Evolutionary conservation across 2,888 invertebrate genomes (phyloP).

Genomic region (Harpalus rubripes): DNA sequence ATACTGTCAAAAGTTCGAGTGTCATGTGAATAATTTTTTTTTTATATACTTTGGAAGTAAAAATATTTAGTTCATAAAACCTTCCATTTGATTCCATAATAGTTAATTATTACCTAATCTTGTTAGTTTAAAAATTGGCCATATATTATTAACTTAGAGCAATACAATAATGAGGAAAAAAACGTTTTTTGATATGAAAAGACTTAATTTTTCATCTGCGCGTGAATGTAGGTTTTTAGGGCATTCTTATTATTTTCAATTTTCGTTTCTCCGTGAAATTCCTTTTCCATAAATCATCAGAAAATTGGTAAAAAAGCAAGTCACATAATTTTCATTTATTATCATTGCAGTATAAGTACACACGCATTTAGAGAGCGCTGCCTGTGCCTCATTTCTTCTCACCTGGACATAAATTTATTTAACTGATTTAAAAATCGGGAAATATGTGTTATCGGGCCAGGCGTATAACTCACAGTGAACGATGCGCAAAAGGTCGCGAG

Average conservation of each 20-base stretch:
- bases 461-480: slow-evolving; percentile 40
- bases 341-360: slow-evolving; percentile 4
- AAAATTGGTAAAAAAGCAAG: slow-evolving; percentile 15
- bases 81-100: too few relatives aligned
- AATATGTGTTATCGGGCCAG: slow-evolving; percentile 45
- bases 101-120: too few relatives aligned
- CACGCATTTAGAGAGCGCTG: slow-evolving; percentile 30
- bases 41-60: too few relatives aligned
- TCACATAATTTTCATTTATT: slow-evolving; percentile 30
- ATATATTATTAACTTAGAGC: too few relatives aligned
- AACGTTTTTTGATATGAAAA: not conserved
- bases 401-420: slow-evolving; percentile 40
- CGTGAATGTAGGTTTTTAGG: not conserved
- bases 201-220: not conserved
- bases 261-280: not conserved
- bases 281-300: not conserved
- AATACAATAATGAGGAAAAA: too few relatives aligned
- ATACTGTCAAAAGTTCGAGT: too few relatives aligned
- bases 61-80: too few relatives aligned
- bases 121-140: too few relatives aligned
- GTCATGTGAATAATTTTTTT: too few relatives aligned
- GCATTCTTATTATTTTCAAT: slow-evolving; percentile 3
- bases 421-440: slow-evolving; percentile 58
- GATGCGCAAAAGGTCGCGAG: slow-evolving; percentile 42
- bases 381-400: slow-evolving; percentile 5